A percentile compares a stretch with the other conserved stretches of the same genome.
Conservation (phyloP, 2,888 invertebrate species). For the Zele albiditarsus region DNA sequence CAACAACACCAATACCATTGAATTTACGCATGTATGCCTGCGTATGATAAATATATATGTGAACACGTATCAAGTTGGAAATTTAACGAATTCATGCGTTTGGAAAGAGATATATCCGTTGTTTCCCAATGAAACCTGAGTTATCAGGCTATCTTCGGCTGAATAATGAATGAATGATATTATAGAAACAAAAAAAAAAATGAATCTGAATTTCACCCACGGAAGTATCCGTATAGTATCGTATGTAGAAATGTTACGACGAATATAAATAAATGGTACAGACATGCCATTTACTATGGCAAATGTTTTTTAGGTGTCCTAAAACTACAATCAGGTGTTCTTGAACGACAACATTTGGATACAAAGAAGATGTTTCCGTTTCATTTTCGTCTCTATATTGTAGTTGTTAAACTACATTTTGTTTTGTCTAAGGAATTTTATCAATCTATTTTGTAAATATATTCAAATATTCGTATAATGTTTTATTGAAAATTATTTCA, state of each 20-base stretch:
- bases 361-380: background rate
- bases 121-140: background rate
- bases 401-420: background rate
- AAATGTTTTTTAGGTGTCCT: too few species aligned
- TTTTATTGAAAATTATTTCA: background rate
- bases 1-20: background rate
- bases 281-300: too few species aligned
- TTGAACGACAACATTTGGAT: background rate
- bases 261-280: background rate
- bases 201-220: background rate
- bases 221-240: background rate
- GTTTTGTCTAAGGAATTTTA: background rate
- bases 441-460: background rate
- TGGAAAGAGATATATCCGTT: background rate
- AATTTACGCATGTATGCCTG: background rate
- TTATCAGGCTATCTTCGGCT: background rate
- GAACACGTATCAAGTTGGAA: background rate
- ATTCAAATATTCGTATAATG: background rate
- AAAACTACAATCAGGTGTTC: too few species aligned
- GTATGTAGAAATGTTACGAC: background rate
- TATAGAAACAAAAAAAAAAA: background rate
- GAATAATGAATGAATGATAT: conserved; percentile 21
- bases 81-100: background rate
- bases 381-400: background rate
- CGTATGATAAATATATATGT: background rate